Conservation (phyloP, 2,888 invertebrate genomes). For the Tromatobia lineatoria region DNA sequence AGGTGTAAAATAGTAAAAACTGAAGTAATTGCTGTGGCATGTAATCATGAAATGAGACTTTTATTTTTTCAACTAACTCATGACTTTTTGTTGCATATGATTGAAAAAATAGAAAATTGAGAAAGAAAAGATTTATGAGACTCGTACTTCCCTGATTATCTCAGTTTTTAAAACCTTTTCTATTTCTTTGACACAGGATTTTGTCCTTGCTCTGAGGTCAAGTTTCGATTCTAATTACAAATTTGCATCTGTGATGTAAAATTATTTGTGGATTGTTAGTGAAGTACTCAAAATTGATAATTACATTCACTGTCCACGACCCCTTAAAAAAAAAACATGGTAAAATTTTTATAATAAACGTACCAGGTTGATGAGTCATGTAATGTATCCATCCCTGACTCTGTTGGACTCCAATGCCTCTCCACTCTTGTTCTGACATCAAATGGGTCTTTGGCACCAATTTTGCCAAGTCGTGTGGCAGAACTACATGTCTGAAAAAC, state of each 20-base stretch:
- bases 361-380: constrained; percentile 98
- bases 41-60: too few species aligned
- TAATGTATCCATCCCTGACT: constrained; percentile 99
- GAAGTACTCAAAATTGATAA: neutral
- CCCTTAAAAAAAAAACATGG: constrained; percentile 70
- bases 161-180: neutral
- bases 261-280: neutral
- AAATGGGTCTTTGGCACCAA: constrained; percentile 96
- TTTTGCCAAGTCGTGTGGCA: constrained; percentile 96
- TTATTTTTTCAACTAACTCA: too few species aligned
- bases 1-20: too few species aligned
- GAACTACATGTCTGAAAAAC: constrained; percentile 93
- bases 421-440: constrained; percentile 98
- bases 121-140: neutral
- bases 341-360: constrained; percentile 49
- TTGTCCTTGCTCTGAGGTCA: neutral
- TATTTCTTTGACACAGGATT: neutral
- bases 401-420: constrained; percentile 97
- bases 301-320: constrained; percentile 79
- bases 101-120: neutral
- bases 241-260: neutral
- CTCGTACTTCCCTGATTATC: neutral
- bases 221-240: neutral
- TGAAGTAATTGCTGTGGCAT: too few species aligned
- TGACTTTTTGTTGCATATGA: neutral